Base-by-base conservation (phyloP, 2,113 vertebrate genomes). In the Pangasianodon gigas region DNA sequence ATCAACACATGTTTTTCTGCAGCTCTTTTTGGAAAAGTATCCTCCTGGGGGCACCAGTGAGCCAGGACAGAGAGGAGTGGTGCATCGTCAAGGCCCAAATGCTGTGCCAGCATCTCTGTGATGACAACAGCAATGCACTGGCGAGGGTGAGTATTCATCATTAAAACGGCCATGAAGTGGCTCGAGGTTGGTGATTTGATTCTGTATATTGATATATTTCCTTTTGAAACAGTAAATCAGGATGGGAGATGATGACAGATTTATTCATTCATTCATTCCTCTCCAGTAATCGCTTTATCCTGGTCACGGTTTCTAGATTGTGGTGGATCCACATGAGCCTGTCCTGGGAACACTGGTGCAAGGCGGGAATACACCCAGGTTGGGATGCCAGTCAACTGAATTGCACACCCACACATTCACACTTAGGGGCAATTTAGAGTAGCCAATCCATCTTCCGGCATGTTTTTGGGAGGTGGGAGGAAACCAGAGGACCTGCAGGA, bases 11-110 rank as follows among this genome's bases (percentile, higher is more conserved):
- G 32, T 95, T 96, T 21, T 92, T 84, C 6, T 85, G 26, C 24
- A 99, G 98, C 92, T 90, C 86, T 14, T 95, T 92, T 90, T 99
- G 98, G 98, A 98, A 94, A 91, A 96, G 95, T 83, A 89, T 96
- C 11, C 94, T 98, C 90, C 96, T 97, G 90, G 98, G 98, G 46
- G 96, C 96, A 90, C 60, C 90, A 24, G 92, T 96, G 91, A 96
- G 97, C 92, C 93, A 95, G 81, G 94, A 94, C 44, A 96, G 95
- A 0, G 97, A 98, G 41, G 87, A 93, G 89, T 93, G 92, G 88
- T 93, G 96, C 87, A 37, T 96, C 90, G 93, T 46, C 1, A n/a
- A 95, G 37, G 95, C 96, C 3, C 88, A 87, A 91, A 93, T 93
- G 84, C 95, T 99, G 56, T 98, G 97, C 91, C 90, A 83, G 24